These are phyloP conservation scores for Australoheros facetus DNA, from an alignment of 2,797 vertebrate species.

Conservation along the genomic window DNA sequence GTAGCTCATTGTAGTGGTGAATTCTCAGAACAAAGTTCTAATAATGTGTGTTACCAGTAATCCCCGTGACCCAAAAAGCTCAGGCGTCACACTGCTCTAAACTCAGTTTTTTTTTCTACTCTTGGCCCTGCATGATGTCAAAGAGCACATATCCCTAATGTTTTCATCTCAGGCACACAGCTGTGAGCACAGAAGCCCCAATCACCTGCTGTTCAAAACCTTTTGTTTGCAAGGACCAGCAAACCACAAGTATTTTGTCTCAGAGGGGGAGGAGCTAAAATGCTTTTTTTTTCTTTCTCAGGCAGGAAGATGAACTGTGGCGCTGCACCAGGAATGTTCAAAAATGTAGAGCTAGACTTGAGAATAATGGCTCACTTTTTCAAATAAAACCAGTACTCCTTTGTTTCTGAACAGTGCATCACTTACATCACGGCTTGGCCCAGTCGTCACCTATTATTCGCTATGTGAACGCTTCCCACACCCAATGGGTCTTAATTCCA, in stretches of 20 bases:
- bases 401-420: neutral
- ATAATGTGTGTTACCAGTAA: no score
- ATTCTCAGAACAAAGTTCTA: neutral
- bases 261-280: neutral
- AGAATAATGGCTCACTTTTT: neutral
- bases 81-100: no score
- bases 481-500: neutral
- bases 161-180: neutral
- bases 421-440: no score
- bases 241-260: neutral
- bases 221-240: neutral
- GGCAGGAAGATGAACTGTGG: neutral
- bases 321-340: neutral
- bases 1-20: neutral
- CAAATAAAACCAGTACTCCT: neutral
- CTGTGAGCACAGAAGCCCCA: neutral
- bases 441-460: neutral
- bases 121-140: neutral
- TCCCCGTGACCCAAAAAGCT: neutral
- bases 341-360: neutral
- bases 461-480: conserved; percentile 26
- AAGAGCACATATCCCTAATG: neutral
- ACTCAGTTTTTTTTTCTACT: no score
- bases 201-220: neutral
- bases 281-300: neutral